Evolutionary conservation across 1,140 invertebrate genomes (phyloP).

Genomic region (Oedothorax gibbosus): DNA sequence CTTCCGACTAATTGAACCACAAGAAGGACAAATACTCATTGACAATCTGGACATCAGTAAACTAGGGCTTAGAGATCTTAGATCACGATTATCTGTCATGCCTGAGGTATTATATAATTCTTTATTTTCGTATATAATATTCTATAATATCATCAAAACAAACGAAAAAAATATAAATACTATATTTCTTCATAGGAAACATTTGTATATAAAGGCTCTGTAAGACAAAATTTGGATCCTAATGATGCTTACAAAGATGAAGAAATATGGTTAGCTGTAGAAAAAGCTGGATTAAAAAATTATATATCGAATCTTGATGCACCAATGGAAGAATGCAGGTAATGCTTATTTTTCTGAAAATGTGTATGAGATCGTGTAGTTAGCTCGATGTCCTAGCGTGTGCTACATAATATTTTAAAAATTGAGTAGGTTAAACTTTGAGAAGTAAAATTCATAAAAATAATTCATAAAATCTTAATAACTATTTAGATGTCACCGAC

Average conservation of each 20-base stretch:
- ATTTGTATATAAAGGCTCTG: slow-evolving; percentile 76
- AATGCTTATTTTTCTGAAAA: neutral
- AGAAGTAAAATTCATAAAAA: too few relatives aligned
- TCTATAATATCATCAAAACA: neutral
- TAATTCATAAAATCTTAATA: too few relatives aligned
- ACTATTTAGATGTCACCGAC: too few relatives aligned
- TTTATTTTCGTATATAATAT: neutral
- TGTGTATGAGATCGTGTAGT: too few relatives aligned
- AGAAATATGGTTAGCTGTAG: slow-evolving; percentile 61
- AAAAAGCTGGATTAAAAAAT: slow-evolving; percentile 51
- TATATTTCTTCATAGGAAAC: slow-evolving; percentile 73
- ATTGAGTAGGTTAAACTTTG: too few relatives aligned
- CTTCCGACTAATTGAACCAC: slow-evolving; percentile 50
- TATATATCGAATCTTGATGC: slow-evolving; percentile 1
- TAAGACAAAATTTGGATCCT: slow-evolving; percentile 66
- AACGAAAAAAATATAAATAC: neutral
- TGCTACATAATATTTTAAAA: too few relatives aligned
- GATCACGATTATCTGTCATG: slow-evolving; percentile 49
- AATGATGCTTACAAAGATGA: slow-evolving; percentile 61
- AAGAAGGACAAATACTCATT: slow-evolving; percentile 41
- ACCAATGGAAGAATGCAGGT: neutral
- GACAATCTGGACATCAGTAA: slow-evolving; percentile 46
- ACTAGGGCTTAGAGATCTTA: slow-evolving; percentile 42
- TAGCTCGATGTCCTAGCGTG: too few relatives aligned
- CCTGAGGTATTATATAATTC: slow-evolving; percentile 66